phyloP scores from a whole-genome alignment of 2,797 vertebrate species.

The Apogon hyalosoma region DNA sequence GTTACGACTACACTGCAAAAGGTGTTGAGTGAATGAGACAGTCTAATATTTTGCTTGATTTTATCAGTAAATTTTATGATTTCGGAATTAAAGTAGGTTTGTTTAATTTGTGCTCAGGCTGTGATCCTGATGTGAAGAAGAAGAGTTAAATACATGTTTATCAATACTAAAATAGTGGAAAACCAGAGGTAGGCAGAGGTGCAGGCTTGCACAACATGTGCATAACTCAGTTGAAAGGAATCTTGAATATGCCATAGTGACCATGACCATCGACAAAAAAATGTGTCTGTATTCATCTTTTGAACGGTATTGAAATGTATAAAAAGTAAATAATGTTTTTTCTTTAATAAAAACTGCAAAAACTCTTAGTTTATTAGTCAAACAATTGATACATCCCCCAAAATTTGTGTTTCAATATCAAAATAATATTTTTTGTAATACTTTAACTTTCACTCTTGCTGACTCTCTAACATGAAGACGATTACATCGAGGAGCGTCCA shows the following conservation, averaged over 20 bases:
- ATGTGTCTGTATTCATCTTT: conserved; percentile 39
- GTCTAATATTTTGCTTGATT: too few relatives aligned
- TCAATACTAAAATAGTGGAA: too few relatives aligned
- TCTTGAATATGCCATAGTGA: conserved; percentile 53
- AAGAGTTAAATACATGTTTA: background rate
- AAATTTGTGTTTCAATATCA: background rate
- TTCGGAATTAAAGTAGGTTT: background rate
- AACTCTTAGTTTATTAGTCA: background rate
- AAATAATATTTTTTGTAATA: background rate
- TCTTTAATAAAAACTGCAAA: too few relatives aligned
- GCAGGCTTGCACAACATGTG: background rate
- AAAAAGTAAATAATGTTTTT: background rate
- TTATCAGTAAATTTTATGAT: background rate
- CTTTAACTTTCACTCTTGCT: background rate
- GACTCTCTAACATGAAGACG: conserved; percentile 9
- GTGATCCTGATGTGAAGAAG: background rate
- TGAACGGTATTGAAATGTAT: background rate
- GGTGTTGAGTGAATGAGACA: conserved; percentile 1
- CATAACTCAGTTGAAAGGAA: conserved; percentile 9
- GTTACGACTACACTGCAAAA: conserved; percentile 19
- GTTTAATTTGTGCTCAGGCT: too few relatives aligned
- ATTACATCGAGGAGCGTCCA: conserved; percentile 15
- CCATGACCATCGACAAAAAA: conserved; percentile 53
- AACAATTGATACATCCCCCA: background rate
- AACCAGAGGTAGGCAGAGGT: background rate